Conservation (phyloP, 64 coral and sea anemone genomes). For the Stichodactyla mertensii region DNA sequence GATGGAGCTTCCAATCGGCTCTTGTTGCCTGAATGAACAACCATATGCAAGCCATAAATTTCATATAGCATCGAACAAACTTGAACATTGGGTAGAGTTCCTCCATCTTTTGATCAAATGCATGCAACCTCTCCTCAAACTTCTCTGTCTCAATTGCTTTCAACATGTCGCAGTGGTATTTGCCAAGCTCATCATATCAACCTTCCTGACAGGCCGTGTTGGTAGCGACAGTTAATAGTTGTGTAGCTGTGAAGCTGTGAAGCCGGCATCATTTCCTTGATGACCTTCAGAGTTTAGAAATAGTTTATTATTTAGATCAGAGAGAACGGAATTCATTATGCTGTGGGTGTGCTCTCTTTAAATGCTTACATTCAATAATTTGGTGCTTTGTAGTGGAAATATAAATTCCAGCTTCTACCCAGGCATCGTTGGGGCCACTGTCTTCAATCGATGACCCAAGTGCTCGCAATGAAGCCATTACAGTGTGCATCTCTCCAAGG, state of each 20-base stretch:
- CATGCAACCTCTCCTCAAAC: constrained; percentile 12
- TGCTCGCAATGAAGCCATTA: too few relatives aligned
- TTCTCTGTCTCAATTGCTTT: constrained; percentile 28
- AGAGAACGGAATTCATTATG: constrained; percentile 33
- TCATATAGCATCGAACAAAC: not conserved
- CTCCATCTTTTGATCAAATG: constrained; percentile 26
- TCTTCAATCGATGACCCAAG: too few relatives aligned
- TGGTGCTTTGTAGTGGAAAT: constrained; percentile 42
- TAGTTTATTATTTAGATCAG: constrained; percentile 31
- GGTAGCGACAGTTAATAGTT: not conserved
- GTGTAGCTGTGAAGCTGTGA: not conserved
- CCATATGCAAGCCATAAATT: not conserved
- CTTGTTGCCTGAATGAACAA: not conserved
- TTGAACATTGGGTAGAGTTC: constrained; percentile 16
- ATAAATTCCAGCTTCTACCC: constrained; percentile 53
- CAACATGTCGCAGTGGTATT: not conserved
- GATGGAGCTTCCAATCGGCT: constrained; percentile 32
- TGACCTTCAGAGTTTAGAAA: constrained; percentile 31
- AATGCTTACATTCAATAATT: constrained; percentile 40
- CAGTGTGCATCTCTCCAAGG: too few relatives aligned
- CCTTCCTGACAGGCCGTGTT: constrained; percentile 21
- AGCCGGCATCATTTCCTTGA: constrained; percentile 18
- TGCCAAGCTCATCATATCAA: constrained; percentile 5
- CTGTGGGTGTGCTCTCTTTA: constrained; percentile 51
- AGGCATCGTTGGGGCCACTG: constrained; percentile 49